These are phyloP conservation scores for Petrocephalus microphthalmus DNA, from an alignment of 2,113 vertebrate genomes.

Conservation along the genomic window DNA sequence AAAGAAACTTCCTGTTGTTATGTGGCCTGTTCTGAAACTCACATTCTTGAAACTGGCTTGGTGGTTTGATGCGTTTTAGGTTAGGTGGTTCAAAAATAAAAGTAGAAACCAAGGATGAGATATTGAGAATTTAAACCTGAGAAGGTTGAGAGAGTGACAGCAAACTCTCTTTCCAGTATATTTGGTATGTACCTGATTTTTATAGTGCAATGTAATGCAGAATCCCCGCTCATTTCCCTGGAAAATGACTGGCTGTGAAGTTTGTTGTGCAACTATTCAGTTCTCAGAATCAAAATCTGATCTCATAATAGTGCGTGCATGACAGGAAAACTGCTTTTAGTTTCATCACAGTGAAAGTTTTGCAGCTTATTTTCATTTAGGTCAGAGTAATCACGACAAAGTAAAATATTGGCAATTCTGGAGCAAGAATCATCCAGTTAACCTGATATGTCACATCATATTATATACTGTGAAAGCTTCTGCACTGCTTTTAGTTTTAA, in stretches of 20 bases:
- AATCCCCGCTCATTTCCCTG: background rate
- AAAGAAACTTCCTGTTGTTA: background rate
- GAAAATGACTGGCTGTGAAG: background rate
- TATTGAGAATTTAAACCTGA: background rate
- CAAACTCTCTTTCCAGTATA: background rate
- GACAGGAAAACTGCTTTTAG: background rate
- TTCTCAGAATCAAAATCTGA: background rate
- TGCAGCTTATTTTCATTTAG: background rate
- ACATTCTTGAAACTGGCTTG: background rate
- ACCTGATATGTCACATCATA: background rate
- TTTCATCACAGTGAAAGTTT: background rate
- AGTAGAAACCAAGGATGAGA: background rate
- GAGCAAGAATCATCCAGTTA: background rate
- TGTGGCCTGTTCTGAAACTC: background rate
- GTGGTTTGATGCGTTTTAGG: background rate
- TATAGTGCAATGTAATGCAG: background rate
- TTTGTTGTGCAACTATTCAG: no score
- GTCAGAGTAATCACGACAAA: background rate
- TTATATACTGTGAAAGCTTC: background rate
- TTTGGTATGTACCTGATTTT: background rate
- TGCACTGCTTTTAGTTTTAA: background rate
- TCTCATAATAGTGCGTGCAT: background rate
- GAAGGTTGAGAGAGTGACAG: background rate
- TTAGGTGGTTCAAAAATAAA: background rate
- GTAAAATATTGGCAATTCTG: background rate